These are phyloP conservation scores for Periophthalmus modestus DNA, from an alignment of 2,113 vertebrate genomes.

Conservation along the genomic window DNA sequence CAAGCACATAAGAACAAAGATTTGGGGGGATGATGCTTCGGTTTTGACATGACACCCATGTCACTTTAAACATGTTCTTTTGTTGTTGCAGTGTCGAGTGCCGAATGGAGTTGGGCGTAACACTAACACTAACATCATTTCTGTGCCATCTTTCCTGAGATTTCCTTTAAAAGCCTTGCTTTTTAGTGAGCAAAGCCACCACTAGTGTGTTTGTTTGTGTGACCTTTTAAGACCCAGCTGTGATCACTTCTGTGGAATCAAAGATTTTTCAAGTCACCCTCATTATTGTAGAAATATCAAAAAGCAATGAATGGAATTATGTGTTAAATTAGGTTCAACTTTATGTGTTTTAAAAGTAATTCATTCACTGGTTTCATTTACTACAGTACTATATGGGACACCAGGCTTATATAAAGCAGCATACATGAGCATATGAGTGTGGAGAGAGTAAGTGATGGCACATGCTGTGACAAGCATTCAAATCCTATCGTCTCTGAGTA, in stretches of 20 bases:
- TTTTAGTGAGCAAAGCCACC: constrained; percentile 43
- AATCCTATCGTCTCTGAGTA: not conserved
- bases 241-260: constrained; percentile 41
- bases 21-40: constrained; percentile 28
- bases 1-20: not conserved
- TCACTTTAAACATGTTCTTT: constrained; percentile 26
- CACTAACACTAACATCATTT: constrained; percentile 30
- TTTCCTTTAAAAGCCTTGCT: constrained; percentile 37
- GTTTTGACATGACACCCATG: constrained; percentile 2
- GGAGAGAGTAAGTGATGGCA: not conserved
- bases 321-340: not conserved
- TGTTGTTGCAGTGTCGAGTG: constrained; percentile 18
- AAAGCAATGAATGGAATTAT: not conserved
- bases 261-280: constrained; percentile 15
- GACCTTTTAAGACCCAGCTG: constrained; percentile 46
- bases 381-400: not conserved
- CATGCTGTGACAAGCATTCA: not conserved
- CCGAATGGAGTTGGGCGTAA: constrained; percentile 19
- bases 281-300: not conserved
- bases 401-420: not conserved
- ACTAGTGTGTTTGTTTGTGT: constrained; percentile 24
- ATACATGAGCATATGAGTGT: not conserved
- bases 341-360: not conserved
- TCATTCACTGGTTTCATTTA: not conserved
- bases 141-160: constrained; percentile 44